A percentile compares a stretch with the other conserved stretches of the same genome.
These are phyloP conservation scores for Zaprionus camerounensis DNA, from an alignment of 1,140 invertebrate genomes.

Conservation along the genomic window DNA sequence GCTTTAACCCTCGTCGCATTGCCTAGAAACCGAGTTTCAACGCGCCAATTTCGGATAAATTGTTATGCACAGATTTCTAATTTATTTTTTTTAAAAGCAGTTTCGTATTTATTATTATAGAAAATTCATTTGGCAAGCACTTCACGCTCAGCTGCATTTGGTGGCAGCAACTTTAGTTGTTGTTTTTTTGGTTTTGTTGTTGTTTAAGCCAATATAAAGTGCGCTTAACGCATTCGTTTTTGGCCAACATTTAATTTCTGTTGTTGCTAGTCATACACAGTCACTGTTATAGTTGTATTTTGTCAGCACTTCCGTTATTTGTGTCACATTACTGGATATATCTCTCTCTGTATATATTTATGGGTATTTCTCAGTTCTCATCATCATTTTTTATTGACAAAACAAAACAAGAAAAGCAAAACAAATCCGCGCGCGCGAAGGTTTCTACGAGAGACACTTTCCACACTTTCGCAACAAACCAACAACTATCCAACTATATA, in stretches of 20 bases:
- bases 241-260: constrained; percentile 65
- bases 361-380: constrained; percentile 28
- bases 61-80: constrained; percentile 47
- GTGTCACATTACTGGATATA: constrained; percentile 46
- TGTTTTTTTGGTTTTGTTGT: constrained; percentile 37
- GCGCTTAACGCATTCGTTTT: constrained; percentile 60
- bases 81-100: constrained; percentile 23
- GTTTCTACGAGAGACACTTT: constrained; percentile 72
- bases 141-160: constrained; percentile 76
- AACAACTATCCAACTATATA: constrained; percentile 42
- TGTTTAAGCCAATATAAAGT: constrained; percentile 53
- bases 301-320: constrained; percentile 69
- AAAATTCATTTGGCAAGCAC: constrained; percentile 80
- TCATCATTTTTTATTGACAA: constrained; percentile 63
- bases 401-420: constrained; percentile 57
- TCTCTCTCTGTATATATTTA: not conserved
- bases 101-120: constrained; percentile 60
- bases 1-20: constrained; percentile 16
- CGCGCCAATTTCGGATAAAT: constrained; percentile 31
- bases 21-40: constrained; percentile 39
- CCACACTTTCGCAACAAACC: constrained; percentile 71
- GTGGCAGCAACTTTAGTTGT: constrained; percentile 57
- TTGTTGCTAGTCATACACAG: constrained; percentile 58
- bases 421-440: constrained; percentile 55
- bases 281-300: constrained; percentile 47